A percentile compares a stretch with the other conserved stretches of the same genome.
Evolutionary conservation across 2,113 vertebrate genomes (phyloP).

Genomic region (Coturnix japonica): DNA sequence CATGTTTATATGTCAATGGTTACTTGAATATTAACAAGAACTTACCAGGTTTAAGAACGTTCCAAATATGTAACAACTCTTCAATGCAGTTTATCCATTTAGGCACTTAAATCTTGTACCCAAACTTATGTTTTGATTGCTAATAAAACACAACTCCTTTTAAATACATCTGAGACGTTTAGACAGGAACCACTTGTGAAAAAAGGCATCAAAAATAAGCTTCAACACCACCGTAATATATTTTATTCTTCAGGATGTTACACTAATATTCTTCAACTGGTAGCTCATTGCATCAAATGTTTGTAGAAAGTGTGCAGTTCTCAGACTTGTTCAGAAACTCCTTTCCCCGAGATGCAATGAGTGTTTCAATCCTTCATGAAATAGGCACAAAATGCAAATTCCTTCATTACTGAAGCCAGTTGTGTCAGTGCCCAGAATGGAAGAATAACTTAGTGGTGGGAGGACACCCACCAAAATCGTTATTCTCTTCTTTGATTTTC

Average conservation of each 20-base stretch:
- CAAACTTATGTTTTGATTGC: constrained; percentile 69
- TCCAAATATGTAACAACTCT: constrained; percentile 44
- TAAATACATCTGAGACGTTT: constrained; percentile 45
- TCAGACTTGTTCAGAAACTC: constrained; percentile 60
- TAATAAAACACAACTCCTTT: constrained; percentile 77
- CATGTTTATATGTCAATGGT: constrained; percentile 16
- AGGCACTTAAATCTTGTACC: constrained; percentile 73
- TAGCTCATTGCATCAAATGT: constrained; percentile 69
- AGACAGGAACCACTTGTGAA: constrained; percentile 83
- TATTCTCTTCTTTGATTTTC: constrained; percentile 67
- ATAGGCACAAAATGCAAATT: constrained; percentile 77
- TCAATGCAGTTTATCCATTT: constrained; percentile 57
- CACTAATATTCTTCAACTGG: constrained; percentile 78
- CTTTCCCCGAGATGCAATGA: constrained; percentile 74
- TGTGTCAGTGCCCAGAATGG: constrained; percentile 62
- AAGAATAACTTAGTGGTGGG: constrained; percentile 65
- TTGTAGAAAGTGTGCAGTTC: constrained; percentile 77
- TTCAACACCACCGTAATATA: constrained; percentile 70
- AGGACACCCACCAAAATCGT: constrained; percentile 75
- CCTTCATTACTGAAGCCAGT: constrained; percentile 71
- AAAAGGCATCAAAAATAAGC: constrained; percentile 87
- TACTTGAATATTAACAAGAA: constrained; percentile 54
- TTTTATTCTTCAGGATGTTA: constrained; percentile 85
- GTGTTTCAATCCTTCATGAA: constrained; percentile 56
- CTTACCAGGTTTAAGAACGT: constrained; percentile 70